Evolutionary conservation across 2,797 vertebrate genomes (phyloP), one percentile per base, ranked within the genome.

Genomic region (Steatocranus sp.): DNA sequence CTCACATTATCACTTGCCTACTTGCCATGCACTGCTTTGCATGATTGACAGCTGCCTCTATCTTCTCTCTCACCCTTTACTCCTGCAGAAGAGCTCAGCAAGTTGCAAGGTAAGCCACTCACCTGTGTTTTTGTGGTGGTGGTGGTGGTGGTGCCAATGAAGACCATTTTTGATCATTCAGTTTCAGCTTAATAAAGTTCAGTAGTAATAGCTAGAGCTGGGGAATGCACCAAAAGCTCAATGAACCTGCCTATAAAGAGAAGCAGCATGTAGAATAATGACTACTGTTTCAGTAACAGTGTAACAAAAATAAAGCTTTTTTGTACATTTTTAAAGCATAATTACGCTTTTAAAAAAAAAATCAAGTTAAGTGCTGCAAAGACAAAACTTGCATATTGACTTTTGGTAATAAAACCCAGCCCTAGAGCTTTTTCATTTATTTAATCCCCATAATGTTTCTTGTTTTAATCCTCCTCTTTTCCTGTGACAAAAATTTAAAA

Each of bases 31-130:
- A 92, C 92, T 94, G 95, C 95, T 96, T 96, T 96, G 96, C 96
- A 97, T 96, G 96, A 96, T 95, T 97, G 95, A 97, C 96, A 94
- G 92, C 82, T 92, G 89, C 95, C 86, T 93, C 93, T 96, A 90
- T 96, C 90, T 96, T 95, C 81, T 96, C 88, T 96, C 90, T 95
- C 92, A 91, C 92, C 82, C 86, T 86, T 79, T 78, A 88, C 43
- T 86, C 78, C 90, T 95, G 91, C 95, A 97, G 96, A 97, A 88
- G 94, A 96, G 86, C 95, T 94, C 90, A 91, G 92, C 94, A 92
- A 96, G 84, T 76, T 92, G 63, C 95, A 97, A 96, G 96, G 96
- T 97, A 96, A 96, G 96, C 82, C 83, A 84, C 92, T 88, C 88
- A 93, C 91, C 87, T 87, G 50, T 87, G 53, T 95, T 80, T 88